Evolutionary conservation across 1,140 invertebrate species (phyloP).

Genomic region (Camponotus vicinus): DNA sequence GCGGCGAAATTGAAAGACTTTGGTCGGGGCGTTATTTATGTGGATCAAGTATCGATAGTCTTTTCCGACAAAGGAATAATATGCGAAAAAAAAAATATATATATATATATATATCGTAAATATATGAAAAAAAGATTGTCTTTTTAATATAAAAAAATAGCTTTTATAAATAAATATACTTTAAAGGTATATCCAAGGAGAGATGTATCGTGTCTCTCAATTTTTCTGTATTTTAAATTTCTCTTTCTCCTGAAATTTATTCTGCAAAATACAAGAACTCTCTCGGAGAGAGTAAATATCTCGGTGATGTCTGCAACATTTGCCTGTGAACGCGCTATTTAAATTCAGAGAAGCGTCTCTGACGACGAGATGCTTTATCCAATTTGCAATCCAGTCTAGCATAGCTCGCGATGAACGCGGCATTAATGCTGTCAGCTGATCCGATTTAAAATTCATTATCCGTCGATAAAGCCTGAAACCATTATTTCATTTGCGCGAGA

Average conservation of each 20-base stretch:
- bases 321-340: slow-evolving; percentile 38
- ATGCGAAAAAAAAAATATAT: background rate
- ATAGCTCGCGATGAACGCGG: slow-evolving; percentile 69
- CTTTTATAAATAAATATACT: background rate
- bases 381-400: slow-evolving; percentile 73
- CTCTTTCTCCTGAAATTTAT: slow-evolving; percentile 16
- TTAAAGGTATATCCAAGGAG: background rate
- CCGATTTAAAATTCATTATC: slow-evolving; percentile 79
- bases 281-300: slow-evolving; percentile 27
- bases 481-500: slow-evolving; percentile 77
- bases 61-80: background rate
- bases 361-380: slow-evolving; percentile 63
- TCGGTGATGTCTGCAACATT: slow-evolving; percentile 24
- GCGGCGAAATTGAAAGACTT: slow-evolving; percentile 44
- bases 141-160: background rate
- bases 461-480: slow-evolving; percentile 75
- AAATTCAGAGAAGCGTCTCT: slow-evolving; percentile 56
- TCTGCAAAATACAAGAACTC: slow-evolving; percentile 15
- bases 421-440: slow-evolving; percentile 73
- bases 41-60: slow-evolving; percentile 42
- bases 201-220: background rate
- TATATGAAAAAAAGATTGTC: background rate
- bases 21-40: slow-evolving; percentile 32
- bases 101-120: background rate
- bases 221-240: background rate